Evolutionary conservation across 2,113 vertebrate species (phyloP).

Genomic region (Tiliqua scincoides): DNA sequence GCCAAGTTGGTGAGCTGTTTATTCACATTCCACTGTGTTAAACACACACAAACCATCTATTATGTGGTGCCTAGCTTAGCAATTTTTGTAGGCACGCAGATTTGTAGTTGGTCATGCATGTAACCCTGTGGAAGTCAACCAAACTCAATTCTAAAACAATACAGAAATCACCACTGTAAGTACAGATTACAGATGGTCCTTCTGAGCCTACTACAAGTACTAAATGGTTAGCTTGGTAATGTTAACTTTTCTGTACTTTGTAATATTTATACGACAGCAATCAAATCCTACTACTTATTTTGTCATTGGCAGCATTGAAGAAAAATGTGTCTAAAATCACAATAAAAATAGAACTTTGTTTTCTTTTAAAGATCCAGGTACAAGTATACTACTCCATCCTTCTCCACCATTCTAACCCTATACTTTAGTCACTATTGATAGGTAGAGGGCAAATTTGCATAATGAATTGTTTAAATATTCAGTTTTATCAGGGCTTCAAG

Average conservation of each 20-base stretch:
- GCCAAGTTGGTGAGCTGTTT: background rate
- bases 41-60: background rate
- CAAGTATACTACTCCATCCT: constrained; percentile 30
- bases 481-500: constrained; percentile 82
- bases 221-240: constrained; percentile 5
- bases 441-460: constrained; percentile 87
- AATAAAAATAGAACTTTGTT: constrained; percentile 33
- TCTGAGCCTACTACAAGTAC: background rate
- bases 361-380: constrained; percentile 46
- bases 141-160: background rate
- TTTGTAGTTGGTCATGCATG: background rate
- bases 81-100: background rate
- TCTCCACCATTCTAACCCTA: constrained; percentile 55
- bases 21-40: constrained; percentile 3
- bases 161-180: background rate
- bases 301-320: constrained; percentile 37
- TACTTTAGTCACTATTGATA: constrained; percentile 73
- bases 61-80: rapidly evolving
- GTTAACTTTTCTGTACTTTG: constrained; percentile 17
- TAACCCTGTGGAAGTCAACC: background rate
- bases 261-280: too few species aligned
- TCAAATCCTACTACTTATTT: constrained; percentile 31
- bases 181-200: background rate
- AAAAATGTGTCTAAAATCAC: background rate
- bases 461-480: constrained; percentile 83